Conservation (phyloP, 2,888 invertebrate genomes). For the Andrena dorsata region DNA sequence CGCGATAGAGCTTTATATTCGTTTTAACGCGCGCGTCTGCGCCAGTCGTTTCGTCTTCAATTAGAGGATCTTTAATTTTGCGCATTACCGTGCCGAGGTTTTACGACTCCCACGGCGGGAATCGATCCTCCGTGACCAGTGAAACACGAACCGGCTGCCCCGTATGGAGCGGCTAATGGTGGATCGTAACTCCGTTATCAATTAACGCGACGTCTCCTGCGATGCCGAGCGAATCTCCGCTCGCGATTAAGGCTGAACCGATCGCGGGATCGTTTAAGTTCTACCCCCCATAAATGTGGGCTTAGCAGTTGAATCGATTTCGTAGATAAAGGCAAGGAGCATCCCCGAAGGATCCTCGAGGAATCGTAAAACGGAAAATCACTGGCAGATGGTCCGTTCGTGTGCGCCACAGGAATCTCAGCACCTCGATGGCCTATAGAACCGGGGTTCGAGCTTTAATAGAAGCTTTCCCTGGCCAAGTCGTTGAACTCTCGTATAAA, state of each 20-base stretch:
- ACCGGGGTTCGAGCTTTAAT: background rate
- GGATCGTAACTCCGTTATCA: conserved; percentile 14
- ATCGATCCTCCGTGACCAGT: background rate
- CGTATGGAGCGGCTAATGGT: background rate
- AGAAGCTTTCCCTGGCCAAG: background rate
- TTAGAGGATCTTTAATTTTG: conserved; percentile 31
- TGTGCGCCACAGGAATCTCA: conserved; percentile 1
- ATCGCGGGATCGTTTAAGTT: background rate
- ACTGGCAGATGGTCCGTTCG: background rate
- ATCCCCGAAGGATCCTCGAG: background rate
- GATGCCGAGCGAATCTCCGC: background rate
- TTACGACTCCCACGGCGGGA: conserved; percentile 9
- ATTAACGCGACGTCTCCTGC: background rate
- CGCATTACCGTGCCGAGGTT: conserved; percentile 11
- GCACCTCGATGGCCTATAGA: background rate
- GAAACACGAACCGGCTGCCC: background rate
- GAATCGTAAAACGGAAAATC: conserved; percentile 1
- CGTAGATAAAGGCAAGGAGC: background rate
- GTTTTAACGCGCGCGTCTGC: conserved; percentile 14
- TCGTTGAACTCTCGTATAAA: conserved; percentile 3
- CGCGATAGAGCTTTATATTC: conserved; percentile 50
- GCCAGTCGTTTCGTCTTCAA: conserved; percentile 27
- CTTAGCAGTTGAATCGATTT: conserved; percentile 4
- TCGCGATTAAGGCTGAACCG: background rate
- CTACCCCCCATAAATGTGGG: background rate